Percentiles rank a stretch among this genome's conserved stretches.
phyloP scores from a whole-genome alignment of 92 coral and sea anemone genomes.

The Montipora capitata region DNA sequence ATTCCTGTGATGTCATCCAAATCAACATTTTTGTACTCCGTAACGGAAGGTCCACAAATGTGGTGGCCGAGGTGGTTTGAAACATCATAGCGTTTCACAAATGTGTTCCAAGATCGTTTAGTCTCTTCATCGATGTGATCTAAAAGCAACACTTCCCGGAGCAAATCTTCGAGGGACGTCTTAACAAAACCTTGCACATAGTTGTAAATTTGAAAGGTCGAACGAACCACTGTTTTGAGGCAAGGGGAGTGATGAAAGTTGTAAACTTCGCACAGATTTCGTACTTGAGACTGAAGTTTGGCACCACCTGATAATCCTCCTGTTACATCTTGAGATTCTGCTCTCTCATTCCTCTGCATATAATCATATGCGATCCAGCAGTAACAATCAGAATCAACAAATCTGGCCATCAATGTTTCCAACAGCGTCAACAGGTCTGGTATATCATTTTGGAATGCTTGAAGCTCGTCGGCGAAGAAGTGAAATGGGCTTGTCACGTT shows the following conservation, averaged over 20 bases:
- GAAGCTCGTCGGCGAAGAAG: slow-evolving; percentile 28
- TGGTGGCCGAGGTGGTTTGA: slow-evolving; percentile 38
- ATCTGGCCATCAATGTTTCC: background rate
- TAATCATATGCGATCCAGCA: slow-evolving; percentile 47
- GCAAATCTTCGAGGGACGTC: background rate
- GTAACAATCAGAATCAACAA: background rate
- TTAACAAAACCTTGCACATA: slow-evolving; percentile 36
- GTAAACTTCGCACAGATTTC: background rate
- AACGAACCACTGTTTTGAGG: slow-evolving; percentile 14
- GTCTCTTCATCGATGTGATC: slow-evolving; percentile 10
- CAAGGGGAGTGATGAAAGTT: slow-evolving; percentile 13
- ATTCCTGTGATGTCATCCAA: background rate
- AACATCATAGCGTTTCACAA: slow-evolving; percentile 23
- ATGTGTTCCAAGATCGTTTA: background rate
- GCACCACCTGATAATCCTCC: background rate
- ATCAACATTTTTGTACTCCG: background rate
- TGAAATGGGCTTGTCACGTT: slow-evolving; percentile 6
- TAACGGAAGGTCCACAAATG: slow-evolving; percentile 47
- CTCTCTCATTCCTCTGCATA: background rate
- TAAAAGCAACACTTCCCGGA: background rate
- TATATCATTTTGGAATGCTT: background rate
- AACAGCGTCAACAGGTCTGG: slow-evolving; percentile 1
- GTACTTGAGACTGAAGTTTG: background rate
- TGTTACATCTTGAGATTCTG: background rate
- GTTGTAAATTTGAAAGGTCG: slow-evolving; percentile 30